Evolutionary conservation across 2,797 vertebrate genomes (phyloP).

Genomic region (Gymnoscopelus braueri): DNA sequence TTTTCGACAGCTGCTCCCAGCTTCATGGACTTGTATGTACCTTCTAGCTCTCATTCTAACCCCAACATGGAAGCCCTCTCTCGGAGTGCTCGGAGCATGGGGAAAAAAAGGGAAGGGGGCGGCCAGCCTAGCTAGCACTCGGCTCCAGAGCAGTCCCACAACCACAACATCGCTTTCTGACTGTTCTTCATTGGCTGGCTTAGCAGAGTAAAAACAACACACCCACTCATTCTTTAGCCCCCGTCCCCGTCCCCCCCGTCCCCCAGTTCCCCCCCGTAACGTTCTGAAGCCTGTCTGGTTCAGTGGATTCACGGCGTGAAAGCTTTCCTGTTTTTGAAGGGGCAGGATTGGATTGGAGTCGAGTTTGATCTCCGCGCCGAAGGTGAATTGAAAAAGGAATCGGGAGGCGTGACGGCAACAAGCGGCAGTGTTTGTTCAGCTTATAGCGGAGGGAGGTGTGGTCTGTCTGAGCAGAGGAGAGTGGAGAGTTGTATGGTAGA

Average conservation of each 20-base stretch:
- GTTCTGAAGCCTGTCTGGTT: constrained; percentile 13
- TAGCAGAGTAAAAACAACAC: constrained; percentile 11
- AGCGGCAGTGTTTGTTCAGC: constrained; percentile 15
- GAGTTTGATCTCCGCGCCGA: constrained; percentile 21
- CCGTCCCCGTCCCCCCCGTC: not conserved
- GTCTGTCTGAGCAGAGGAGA: constrained; percentile 4
- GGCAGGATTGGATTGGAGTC: constrained; percentile 17
- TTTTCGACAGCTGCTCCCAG: constrained; percentile 25
- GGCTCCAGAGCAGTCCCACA: not conserved
- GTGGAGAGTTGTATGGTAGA: constrained; percentile 38
- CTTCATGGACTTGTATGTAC: constrained; percentile 30
- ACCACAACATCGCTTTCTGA: constrained; percentile 33
- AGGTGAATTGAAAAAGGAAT: not conserved
- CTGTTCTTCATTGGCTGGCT: constrained; percentile 27
- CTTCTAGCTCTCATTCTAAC: constrained; percentile 31
- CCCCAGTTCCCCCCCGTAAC: not conserved
- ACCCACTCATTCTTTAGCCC: constrained; percentile 31
- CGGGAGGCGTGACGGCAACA: constrained; percentile 22
- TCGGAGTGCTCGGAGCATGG: constrained; percentile 16
- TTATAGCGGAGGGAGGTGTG: constrained; percentile 13
- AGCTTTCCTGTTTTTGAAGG: constrained; percentile 25
- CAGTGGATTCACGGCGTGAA: constrained; percentile 24
- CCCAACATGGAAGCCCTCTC: constrained; percentile 23
- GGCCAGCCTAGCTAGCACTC: not conserved
- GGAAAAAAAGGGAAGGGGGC: constrained; percentile 17